Evolutionary conservation across 2,113 vertebrate genomes (phyloP).

Genomic region (Dasypus novemcinctus): DNA sequence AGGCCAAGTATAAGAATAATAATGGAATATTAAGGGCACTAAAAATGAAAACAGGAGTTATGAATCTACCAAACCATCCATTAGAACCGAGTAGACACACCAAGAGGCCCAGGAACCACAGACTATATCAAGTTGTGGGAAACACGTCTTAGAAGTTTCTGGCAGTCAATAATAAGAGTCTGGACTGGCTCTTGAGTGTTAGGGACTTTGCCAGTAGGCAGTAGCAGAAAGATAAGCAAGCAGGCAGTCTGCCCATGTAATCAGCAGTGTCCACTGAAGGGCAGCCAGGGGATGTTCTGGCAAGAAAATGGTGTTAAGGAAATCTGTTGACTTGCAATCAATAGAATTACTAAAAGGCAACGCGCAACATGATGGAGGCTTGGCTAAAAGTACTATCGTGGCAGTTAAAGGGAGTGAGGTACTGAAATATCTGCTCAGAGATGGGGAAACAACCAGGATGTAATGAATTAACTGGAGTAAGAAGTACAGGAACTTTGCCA

Average conservation of each 20-base stretch:
- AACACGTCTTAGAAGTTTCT: slow-evolving; percentile 37
- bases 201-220: slow-evolving; percentile 38
- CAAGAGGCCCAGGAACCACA: slow-evolving; percentile 32
- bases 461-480: slow-evolving; percentile 41
- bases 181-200: background rate
- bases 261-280: slow-evolving; percentile 55
- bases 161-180: slow-evolving; percentile 34
- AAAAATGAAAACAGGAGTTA: slow-evolving; percentile 50
- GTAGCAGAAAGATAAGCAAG: slow-evolving; percentile 60
- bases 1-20: slow-evolving; percentile 28
- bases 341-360: slow-evolving; percentile 57
- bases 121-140: slow-evolving; percentile 8
- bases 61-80: slow-evolving; percentile 28
- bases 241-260: slow-evolving; percentile 52
- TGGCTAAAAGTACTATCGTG: slow-evolving; percentile 1
- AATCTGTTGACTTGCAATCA: slow-evolving; percentile 64
- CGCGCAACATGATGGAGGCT: background rate
- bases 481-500: slow-evolving; percentile 2
- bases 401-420: background rate
- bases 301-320: slow-evolving; percentile 54
- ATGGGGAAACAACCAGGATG: background rate
- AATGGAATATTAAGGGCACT: slow-evolving; percentile 1
- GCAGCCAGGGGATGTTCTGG: slow-evolving; percentile 63
- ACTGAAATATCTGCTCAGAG: background rate
- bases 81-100: slow-evolving; percentile 32